Base-by-base conservation (phyloP, 2,888 invertebrate species). In the Silvanus unidentatus region DNA sequence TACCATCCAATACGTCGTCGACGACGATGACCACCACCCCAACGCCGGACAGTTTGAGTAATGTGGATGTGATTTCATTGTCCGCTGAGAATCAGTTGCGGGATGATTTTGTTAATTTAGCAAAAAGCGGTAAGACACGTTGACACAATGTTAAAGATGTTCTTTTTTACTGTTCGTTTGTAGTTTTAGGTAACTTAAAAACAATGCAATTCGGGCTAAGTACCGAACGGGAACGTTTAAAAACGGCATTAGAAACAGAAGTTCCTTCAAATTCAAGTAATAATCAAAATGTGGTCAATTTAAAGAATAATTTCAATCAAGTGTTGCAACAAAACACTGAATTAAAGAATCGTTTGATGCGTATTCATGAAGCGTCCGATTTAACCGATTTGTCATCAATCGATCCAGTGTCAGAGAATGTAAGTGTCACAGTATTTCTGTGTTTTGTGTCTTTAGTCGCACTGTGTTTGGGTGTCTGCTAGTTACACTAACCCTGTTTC, bases 261-360 rank as follows among this genome's bases (percentile, higher is more conserved):
- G 58, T 61, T 36, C 65, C 66, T 49, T 55, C 60, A 39, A 60
- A 60, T 49, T 53, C 61, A 42, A 59, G 56, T 45, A 72, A 10
- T 46, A 74, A 71, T 46, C 62, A 65, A 50, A 71, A 71, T 14
- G 65, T 79, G 39, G 73, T 79, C 1, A 77, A 77, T 2, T 68
- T 84, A 1, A 71, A 81, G 11, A 76, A 77, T 42, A 79, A 80
- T 63, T 75, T 84, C 38, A 75, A 74, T 49, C 77, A 85, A 53
- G 83, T 84, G 0, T 65, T 86, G 47, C 84, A 86, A 51, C 88
- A 88, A 71, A 88, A 88, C 71, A 77, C 79, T 70, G 86, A 88
- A 62, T 73, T 88, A 57, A 78, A 81, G 60, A 71, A 74, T 62
- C 73, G 82, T 34, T 72, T 84, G 54, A 73, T 77, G 44, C 75